Percentiles rank a stretch among this genome's conserved stretches.
These are phyloP conservation scores for Lycodopsis pacificus DNA, from an alignment of 2,797 vertebrate species.

Conservation along the genomic window DNA sequence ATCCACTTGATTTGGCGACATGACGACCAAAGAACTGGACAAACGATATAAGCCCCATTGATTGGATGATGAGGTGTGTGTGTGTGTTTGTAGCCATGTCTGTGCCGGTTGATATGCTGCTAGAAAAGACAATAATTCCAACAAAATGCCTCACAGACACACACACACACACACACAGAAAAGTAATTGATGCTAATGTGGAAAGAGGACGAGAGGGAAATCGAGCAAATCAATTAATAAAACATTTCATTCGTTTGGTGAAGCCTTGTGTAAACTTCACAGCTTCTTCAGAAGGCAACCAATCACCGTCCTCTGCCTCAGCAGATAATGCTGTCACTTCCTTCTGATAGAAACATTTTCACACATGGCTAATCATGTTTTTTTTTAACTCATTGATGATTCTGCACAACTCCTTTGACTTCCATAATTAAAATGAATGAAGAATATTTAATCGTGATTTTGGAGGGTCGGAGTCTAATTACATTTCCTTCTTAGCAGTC, in stretches of 20 bases:
- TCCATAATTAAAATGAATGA: constrained; percentile 59
- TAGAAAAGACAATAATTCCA: constrained; percentile 37
- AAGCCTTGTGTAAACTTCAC: constrained; percentile 71
- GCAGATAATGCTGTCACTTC: constrained; percentile 64
- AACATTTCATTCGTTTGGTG: constrained; percentile 57
- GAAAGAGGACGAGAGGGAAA: constrained; percentile 48
- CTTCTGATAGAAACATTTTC: constrained; percentile 64
- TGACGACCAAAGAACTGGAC: constrained; percentile 6
- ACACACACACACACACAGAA: constrained; percentile 44
- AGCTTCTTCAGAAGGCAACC: constrained; percentile 57
- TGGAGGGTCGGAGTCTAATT: constrained; percentile 22
- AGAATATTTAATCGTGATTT: constrained; percentile 24
- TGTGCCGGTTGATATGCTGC: constrained; percentile 1
- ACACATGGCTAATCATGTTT: constrained; percentile 66
- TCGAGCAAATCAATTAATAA: constrained; percentile 73
- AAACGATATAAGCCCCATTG: constrained; percentile 34
- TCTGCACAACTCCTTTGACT: constrained; percentile 44
- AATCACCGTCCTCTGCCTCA: constrained; percentile 39
- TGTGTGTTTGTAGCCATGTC: neutral
- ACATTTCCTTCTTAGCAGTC: constrained; percentile 6
- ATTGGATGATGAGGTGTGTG: constrained; percentile 35
- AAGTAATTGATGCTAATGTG: constrained; percentile 66
- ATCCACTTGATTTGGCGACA: constrained; percentile 21
- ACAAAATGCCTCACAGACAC: constrained; percentile 37
- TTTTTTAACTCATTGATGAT: constrained; percentile 47